Evolutionary conservation across 2,797 vertebrate species (phyloP), one percentile per base, ranked within the genome.

Genomic region (Ficedula albicollis): DNA sequence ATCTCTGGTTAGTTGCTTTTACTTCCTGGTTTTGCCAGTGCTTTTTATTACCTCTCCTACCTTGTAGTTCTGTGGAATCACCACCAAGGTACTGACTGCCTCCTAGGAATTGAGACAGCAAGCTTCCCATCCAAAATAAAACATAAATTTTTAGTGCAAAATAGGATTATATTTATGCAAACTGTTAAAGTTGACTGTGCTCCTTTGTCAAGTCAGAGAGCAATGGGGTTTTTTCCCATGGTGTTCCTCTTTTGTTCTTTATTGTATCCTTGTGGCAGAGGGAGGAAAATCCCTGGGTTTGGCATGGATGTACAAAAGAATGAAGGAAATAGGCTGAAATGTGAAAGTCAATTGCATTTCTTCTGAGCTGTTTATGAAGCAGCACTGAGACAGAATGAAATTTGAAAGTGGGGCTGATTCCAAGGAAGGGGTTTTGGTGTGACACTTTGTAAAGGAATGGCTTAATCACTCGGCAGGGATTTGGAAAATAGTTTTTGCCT

Each of bases 401-500:
- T 99, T 99, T 90, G 98, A 98, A 97, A 98, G 98, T 75, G 98
- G 98, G 92, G 94, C 98, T 91, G 98, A 99, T 88, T 98, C 98
- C 95, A 99, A 99, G 95, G 97, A 94, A 82, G 98, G 98, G 5
- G 15, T 94, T 99, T 20, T 98, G 98, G 63, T 98, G 98, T 93
- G 98, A 98, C 93, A 98, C 98, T 98, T 98, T 46, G 96, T 99
- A 98, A 98, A 98, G 98, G 63, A 98, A 97, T 89, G 98, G 98
- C 64, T 99, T 99, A 89, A 99, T 99, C 84, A 92, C 98, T 99
- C 81, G 56, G 96, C 98, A 19, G 98, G 99, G 94, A 98, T 98
- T 95, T 98, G 98, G 74, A 98, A 99, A 95, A 98, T 95, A 92
- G 98, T 98, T 98, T 97, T 98, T 96, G 98, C 99, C 97, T 98